Evolutionary conservation across 2,797 vertebrate species (phyloP).

Genomic region (Austrolebias charrua): DNA sequence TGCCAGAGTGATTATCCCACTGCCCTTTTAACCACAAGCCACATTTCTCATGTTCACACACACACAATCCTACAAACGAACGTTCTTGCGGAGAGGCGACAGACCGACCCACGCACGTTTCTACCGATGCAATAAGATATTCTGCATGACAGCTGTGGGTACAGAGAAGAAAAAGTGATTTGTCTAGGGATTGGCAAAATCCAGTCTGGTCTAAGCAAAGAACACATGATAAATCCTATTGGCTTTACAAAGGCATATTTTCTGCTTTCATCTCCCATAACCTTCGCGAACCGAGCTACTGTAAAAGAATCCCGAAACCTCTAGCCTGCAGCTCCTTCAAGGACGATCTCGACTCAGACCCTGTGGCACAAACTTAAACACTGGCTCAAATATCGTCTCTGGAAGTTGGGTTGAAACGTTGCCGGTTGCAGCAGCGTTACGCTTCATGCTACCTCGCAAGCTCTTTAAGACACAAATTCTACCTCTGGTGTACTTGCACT

Average conservation of each 20-base stretch:
- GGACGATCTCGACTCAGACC: conserved; percentile 48
- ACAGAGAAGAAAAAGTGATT: conserved; percentile 41
- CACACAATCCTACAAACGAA: background rate
- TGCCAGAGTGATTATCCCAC: conserved; percentile 60
- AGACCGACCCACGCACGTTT: conserved; percentile 50
- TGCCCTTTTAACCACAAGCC: conserved; percentile 60
- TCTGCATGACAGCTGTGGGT: conserved; percentile 60
- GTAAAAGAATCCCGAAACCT: conserved; percentile 43
- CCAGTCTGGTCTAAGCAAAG: conserved; percentile 54
- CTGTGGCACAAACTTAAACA: conserved; percentile 41
- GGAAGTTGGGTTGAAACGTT: conserved; percentile 46
- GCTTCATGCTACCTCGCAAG: conserved; percentile 32
- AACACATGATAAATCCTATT: conserved; percentile 64
- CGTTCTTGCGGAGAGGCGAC: conserved; percentile 19
- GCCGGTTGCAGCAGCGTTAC: conserved; percentile 30
- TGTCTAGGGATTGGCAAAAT: conserved; percentile 63
- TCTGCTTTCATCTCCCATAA: conserved; percentile 53
- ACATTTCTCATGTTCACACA: conserved; percentile 51
- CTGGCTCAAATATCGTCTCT: conserved; percentile 50
- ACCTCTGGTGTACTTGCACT: conserved; percentile 38
- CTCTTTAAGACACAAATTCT: conserved; percentile 30
- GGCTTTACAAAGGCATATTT: conserved; percentile 57
- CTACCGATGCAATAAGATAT: conserved; percentile 58
- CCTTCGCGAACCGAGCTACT: conserved; percentile 43
- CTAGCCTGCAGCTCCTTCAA: conserved; percentile 62